Evolutionary conservation across 2,888 invertebrate genomes (phyloP).

Genomic region (Plebejus argus): DNA sequence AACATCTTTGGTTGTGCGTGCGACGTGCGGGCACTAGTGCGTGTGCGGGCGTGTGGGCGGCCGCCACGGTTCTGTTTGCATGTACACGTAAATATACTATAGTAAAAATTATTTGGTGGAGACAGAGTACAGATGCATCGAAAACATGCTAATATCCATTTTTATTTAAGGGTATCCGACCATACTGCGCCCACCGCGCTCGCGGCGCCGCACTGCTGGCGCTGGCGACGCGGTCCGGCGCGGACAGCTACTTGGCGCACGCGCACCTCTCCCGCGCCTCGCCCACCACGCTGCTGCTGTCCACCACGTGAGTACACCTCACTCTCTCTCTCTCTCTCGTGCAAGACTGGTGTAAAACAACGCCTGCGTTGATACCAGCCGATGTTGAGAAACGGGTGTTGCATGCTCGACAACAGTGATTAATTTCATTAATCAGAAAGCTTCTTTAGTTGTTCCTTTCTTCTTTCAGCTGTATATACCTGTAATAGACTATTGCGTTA

Average conservation of each 20-base stretch:
- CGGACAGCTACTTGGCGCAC: constrained; percentile 85
- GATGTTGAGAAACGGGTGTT: background rate
- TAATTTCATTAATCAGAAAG: no score
- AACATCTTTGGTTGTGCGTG: constrained; percentile 55
- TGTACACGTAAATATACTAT: constrained; percentile 65
- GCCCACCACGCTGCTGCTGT: constrained; percentile 84
- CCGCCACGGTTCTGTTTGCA: constrained; percentile 86
- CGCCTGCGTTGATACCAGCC: no score
- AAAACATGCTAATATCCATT: background rate
- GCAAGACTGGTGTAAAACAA: no score
- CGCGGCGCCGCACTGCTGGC: constrained; percentile 80
- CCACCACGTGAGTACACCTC: constrained; percentile 74
- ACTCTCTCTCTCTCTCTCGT: no score
- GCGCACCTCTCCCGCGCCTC: constrained; percentile 58
- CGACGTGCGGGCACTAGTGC: constrained; percentile 41
- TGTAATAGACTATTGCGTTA: no score
- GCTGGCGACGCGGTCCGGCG: constrained; percentile 82
- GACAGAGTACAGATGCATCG: no score
- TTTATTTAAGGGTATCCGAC: constrained; percentile 89
- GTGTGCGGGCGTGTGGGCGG: constrained; percentile 49
- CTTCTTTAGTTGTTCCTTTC: no score
- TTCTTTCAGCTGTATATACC: no score
- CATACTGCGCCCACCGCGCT: constrained; percentile 88
- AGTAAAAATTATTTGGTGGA: no score
- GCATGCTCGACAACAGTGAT: no score